Conservation (phyloP, 2,888 invertebrate genomes). For the Electrophaes corylata region DNA sequence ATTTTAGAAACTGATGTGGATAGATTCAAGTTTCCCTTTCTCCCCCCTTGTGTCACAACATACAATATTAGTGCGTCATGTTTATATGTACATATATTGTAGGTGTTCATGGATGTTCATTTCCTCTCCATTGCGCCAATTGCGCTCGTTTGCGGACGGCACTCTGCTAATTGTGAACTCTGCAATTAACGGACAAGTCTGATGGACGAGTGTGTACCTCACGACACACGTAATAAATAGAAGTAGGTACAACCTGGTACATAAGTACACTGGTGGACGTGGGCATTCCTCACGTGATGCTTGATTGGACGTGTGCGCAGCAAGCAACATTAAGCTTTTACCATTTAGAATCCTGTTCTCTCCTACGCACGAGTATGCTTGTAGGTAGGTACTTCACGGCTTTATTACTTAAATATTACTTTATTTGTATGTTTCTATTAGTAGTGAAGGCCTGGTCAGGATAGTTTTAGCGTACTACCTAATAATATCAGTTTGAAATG, state of each 20-base stretch:
- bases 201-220: constrained; percentile 62
- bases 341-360: background rate
- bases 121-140: constrained; percentile 81
- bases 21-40: background rate
- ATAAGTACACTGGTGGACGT: constrained; percentile 1
- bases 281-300: constrained; percentile 6
- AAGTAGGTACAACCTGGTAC: background rate
- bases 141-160: constrained; percentile 74
- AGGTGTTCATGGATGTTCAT: constrained; percentile 67
- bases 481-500: background rate
- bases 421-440: background rate
- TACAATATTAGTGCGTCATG: constrained; percentile 34
- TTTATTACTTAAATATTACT: background rate
- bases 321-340: background rate
- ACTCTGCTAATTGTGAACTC: constrained; percentile 74
- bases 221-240: constrained; percentile 35
- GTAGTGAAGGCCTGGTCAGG: background rate
- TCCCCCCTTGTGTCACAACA: constrained; percentile 4
- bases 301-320: background rate
- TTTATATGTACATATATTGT: constrained; percentile 39
- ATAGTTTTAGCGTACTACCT: no score
- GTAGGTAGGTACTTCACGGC: background rate
- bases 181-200: constrained; percentile 67
- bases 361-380: background rate
- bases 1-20: background rate